These are phyloP conservation scores for Brachionus koreanus DNA, from an alignment of 1,140 invertebrate genomes.

Conservation along the genomic window DNA sequence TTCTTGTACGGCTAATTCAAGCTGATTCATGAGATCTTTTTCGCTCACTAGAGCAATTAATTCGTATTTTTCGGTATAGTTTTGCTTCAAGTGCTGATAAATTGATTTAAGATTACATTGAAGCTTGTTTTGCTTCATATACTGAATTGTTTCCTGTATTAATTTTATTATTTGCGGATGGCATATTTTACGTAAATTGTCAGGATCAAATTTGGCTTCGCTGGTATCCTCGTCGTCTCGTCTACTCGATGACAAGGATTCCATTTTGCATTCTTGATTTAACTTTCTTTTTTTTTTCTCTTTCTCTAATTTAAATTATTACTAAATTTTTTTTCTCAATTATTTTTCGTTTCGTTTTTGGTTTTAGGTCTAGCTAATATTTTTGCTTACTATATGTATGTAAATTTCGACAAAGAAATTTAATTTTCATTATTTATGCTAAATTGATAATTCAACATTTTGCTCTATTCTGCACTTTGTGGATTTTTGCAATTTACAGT, in stretches of 20 bases:
- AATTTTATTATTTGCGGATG: constrained; percentile 3
- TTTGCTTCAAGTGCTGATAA: not conserved
- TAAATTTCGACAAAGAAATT: not conserved
- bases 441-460: not conserved
- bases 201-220: not conserved
- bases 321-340: not conserved
- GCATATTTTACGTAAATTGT: constrained; percentile 6
- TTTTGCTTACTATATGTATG: not conserved
- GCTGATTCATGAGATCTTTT: constrained; percentile 43
- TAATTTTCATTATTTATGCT: not conserved
- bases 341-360: not conserved
- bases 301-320: not conserved
- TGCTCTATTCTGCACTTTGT: not conserved
- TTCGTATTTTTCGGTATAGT: not conserved
- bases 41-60: not conserved
- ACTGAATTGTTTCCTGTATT: constrained; percentile 26
- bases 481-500: not conserved
- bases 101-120: constrained; percentile 26
- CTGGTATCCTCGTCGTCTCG: not conserved
- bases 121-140: constrained; percentile 23
- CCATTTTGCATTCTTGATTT: not conserved
- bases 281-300: not conserved
- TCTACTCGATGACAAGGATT: constrained; percentile 29
- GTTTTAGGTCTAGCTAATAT: not conserved
- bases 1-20: constrained; percentile 11